phyloP scores from a whole-genome alignment of 2,797 vertebrate genomes.

The Heliangelus exortis region DNA sequence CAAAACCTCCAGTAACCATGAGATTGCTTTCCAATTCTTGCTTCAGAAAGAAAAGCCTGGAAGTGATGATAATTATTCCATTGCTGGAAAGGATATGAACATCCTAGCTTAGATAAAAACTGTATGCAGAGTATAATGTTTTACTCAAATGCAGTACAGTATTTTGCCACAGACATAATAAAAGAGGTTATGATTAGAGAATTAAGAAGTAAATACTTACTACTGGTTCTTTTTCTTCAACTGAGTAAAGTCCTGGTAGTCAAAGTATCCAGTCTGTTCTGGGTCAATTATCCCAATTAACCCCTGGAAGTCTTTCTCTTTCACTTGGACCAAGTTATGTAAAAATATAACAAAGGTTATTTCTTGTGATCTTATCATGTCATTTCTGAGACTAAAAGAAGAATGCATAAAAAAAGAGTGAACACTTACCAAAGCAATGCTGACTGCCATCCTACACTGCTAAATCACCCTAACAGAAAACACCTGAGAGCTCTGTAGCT shows the following conservation, averaged over 20 bases:
- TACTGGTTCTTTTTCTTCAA: slow-evolving; percentile 39
- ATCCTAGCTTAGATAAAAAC: background rate
- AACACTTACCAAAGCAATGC: background rate
- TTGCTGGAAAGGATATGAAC: background rate
- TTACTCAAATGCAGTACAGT: background rate
- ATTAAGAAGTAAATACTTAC: slow-evolving; percentile 18
- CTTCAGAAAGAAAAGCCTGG: background rate
- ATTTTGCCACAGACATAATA: background rate
- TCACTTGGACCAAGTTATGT: slow-evolving; percentile 39
- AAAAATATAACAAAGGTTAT: slow-evolving; percentile 66
- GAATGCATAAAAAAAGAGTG: background rate
- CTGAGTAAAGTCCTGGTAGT: slow-evolving; percentile 29
- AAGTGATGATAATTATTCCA: background rate
- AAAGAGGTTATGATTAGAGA: background rate
- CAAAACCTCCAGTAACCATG: background rate
- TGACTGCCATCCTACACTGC: background rate
- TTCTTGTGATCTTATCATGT: slow-evolving; percentile 56
- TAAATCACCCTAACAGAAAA: background rate
- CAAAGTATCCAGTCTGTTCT: slow-evolving; percentile 54
- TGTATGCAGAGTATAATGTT: background rate
- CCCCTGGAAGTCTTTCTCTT: slow-evolving; percentile 72
- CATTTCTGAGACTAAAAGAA: slow-evolving; percentile 46
- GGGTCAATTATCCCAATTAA: slow-evolving; percentile 75
- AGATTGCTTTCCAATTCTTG: background rate
- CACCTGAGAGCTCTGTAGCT: background rate